A percentile compares a stretch with the other conserved stretches of the same genome.
Evolutionary conservation across 2,113 vertebrate species (phyloP).

Genomic region (Electrona antarctica): DNA sequence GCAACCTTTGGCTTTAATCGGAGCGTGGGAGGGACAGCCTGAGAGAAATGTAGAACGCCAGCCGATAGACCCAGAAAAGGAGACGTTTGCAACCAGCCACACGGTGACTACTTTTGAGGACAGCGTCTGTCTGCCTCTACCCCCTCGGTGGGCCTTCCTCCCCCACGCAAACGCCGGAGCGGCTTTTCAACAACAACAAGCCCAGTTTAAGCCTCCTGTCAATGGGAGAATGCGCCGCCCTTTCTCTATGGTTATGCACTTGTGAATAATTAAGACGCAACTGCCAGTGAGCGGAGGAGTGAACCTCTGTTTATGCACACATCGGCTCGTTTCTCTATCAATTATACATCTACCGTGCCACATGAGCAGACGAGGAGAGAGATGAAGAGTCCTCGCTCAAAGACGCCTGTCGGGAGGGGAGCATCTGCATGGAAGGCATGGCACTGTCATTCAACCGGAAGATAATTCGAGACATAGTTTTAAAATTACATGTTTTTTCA

Average conservation of each 20-base stretch:
- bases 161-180: slow-evolving; percentile 24
- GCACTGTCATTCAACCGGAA: slow-evolving; percentile 18
- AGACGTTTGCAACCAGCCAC: background rate
- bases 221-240: slow-evolving; percentile 18
- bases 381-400: slow-evolving; percentile 26
- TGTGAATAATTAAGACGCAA: slow-evolving; percentile 61
- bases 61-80: background rate
- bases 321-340: slow-evolving; percentile 42
- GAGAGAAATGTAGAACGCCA: background rate
- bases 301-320: slow-evolving; percentile 55
- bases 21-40: background rate
- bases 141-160: slow-evolving; percentile 10
- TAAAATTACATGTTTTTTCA: background rate
- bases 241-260: slow-evolving; percentile 42
- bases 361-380: slow-evolving; percentile 22
- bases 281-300: slow-evolving; percentile 39
- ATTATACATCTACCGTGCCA: slow-evolving; percentile 38
- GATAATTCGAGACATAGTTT: slow-evolving; percentile 3
- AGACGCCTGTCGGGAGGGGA: slow-evolving; percentile 1
- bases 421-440: slow-evolving; percentile 9
- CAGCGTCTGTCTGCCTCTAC: slow-evolving; percentile 5
- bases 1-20: background rate
- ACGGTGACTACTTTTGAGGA: slow-evolving; percentile 14
- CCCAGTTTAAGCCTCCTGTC: slow-evolving; percentile 48
- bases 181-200: slow-evolving; percentile 20